Conservation (phyloP, 2,113 vertebrate species). For the Paraplagusia blochii region DNA sequence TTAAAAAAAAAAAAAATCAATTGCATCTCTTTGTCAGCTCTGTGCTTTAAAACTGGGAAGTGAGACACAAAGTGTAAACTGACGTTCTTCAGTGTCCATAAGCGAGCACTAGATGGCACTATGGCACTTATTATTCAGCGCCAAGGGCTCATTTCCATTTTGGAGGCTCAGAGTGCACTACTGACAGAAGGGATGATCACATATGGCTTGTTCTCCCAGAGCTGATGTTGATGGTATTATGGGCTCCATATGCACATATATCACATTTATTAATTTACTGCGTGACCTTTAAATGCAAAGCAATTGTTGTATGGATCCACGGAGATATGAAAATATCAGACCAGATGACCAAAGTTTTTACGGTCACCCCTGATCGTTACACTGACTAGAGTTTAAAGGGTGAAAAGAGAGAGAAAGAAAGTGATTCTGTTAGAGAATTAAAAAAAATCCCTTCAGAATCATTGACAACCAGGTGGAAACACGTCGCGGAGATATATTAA, state of each 20-base stretch:
- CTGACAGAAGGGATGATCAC: conserved; percentile 54
- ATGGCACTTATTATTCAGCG: conserved; percentile 70
- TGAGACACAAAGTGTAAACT: background rate
- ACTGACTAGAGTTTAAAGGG: conserved; percentile 37
- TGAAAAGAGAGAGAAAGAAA: background rate
- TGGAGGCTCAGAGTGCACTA: conserved; percentile 30
- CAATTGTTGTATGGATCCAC: background rate
- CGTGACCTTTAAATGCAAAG: conserved; percentile 33
- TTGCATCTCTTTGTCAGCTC: conserved; percentile 2
- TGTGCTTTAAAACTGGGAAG: background rate
- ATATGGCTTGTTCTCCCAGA: conserved; percentile 51
- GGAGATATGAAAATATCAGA: background rate
- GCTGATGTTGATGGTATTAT: conserved; percentile 43
- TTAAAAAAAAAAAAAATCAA: conserved; percentile 1
- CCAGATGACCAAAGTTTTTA: conserved; percentile 17
- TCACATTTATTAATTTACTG: conserved; percentile 36
- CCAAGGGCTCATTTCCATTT: conserved; percentile 44
- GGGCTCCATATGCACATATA: conserved; percentile 8
- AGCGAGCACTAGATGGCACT: conserved; percentile 74
- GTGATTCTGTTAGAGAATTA: background rate
- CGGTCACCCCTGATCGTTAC: conserved; percentile 9
- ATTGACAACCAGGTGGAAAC: conserved; percentile 48
- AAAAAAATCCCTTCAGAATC: conserved; percentile 30
- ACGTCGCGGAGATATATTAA: conserved; percentile 55
- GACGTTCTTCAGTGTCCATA: conserved; percentile 51